These are phyloP conservation scores for Balearica regulorum DNA, from an alignment of 2,797 vertebrate genomes.

Conservation along the genomic window DNA sequence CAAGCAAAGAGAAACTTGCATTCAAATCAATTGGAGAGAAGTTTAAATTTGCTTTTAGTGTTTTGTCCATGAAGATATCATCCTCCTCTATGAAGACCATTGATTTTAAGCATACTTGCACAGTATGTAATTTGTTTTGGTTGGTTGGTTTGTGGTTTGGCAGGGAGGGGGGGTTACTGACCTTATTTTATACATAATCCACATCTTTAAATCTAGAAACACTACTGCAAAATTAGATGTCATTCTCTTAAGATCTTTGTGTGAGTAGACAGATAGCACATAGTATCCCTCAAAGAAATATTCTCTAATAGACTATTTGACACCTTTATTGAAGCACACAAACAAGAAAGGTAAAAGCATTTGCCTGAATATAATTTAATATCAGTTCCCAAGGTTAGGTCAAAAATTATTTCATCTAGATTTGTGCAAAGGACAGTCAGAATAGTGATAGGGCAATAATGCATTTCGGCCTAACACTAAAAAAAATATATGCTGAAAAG, in stretches of 20 bases:
- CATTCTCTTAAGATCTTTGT: background rate
- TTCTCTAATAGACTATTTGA: background rate
- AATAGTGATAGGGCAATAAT: background rate
- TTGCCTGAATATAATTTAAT: background rate
- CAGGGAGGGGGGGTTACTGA: fast-evolving
- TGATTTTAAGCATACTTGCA: background rate
- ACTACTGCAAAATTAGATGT: background rate
- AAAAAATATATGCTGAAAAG: background rate
- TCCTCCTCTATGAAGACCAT: background rate
- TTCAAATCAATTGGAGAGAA: background rate
- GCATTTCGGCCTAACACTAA: background rate
- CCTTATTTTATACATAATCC: background rate
- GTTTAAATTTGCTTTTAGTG: background rate
- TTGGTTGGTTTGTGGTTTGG: background rate
- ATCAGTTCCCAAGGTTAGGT: background rate
- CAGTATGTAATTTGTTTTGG: background rate
- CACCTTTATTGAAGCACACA: background rate
- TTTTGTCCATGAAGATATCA: background rate
- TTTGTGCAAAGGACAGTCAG: background rate
- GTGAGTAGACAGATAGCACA: background rate
- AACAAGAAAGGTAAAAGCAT: background rate
- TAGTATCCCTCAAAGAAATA: background rate
- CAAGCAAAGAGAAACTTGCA: background rate
- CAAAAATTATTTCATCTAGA: background rate
- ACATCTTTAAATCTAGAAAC: background rate